A percentile compares a stretch with the other conserved stretches of the same genome.
phyloP scores from a whole-genome alignment of 2,888 invertebrate genomes.

The Ecliptopera silaceata region DNA sequence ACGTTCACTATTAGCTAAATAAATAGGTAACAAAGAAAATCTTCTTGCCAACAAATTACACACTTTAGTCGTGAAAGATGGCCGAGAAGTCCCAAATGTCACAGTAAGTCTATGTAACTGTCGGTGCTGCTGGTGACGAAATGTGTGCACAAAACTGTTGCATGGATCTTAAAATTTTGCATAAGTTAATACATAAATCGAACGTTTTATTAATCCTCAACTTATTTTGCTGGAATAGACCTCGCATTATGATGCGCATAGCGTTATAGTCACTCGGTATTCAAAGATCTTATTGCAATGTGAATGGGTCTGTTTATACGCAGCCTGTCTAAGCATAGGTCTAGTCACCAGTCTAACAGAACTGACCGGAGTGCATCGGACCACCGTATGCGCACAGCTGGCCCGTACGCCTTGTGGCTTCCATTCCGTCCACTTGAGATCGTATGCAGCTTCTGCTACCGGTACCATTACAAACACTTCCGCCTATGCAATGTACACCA shows the following conservation, averaged over 20 bases:
- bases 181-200: no score
- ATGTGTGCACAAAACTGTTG: constrained; percentile 14
- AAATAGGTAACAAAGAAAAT: constrained; percentile 34
- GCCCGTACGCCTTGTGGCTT: constrained; percentile 37
- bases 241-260: no score
- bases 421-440: constrained; percentile 56
- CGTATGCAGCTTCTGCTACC: constrained; percentile 40
- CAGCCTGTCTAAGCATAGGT: constrained; percentile 15
- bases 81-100: constrained; percentile 30
- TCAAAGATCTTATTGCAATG: neutral
- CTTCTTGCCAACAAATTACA: constrained; percentile 35
- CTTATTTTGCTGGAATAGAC: no score
- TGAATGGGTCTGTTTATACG: constrained; percentile 15
- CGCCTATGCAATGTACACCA: constrained; percentile 37
- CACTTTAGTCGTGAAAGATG: constrained; percentile 29
- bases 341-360: constrained; percentile 14
- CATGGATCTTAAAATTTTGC: neutral
- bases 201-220: no score
- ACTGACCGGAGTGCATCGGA: constrained; percentile 19
- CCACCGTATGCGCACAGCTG: constrained; percentile 43
- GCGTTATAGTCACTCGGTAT: no score
- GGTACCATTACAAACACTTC: constrained; percentile 45
- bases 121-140: constrained; percentile 21
- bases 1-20: constrained; percentile 29
- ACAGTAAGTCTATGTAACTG: constrained; percentile 22